These are phyloP conservation scores for Campaea margaritaria DNA, from an alignment of 2,888 invertebrate species.

Conservation along the genomic window DNA sequence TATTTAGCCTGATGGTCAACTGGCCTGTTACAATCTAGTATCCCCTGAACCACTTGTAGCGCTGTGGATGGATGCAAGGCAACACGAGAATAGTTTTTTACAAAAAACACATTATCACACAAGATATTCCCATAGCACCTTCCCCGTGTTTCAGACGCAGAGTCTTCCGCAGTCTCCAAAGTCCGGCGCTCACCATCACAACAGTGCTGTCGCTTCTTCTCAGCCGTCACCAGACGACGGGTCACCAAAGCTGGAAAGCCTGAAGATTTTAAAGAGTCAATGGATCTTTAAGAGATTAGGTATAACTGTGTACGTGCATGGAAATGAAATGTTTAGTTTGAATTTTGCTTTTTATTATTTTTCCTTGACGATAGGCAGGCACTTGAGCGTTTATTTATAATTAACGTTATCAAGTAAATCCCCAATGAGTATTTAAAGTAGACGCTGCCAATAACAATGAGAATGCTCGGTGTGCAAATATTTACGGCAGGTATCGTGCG, in stretches of 20 bases:
- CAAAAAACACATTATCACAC: neutral
- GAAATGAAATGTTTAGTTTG: conserved; percentile 34
- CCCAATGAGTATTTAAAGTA: conserved; percentile 35
- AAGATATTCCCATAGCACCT: neutral
- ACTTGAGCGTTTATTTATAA: neutral
- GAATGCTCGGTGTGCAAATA: conserved; percentile 27
- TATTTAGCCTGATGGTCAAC: no score
- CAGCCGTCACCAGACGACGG: no score
- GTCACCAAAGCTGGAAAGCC: no score
- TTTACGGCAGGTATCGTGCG: conserved; percentile 32
- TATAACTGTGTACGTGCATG: conserved; percentile 31
- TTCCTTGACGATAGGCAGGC: conserved; percentile 1
- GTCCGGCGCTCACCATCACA: neutral
- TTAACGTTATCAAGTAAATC: conserved; percentile 13
- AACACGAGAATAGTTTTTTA: neutral
- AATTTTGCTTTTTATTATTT: conserved; percentile 36
- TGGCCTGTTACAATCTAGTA: no score
- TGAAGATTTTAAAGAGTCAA: neutral
- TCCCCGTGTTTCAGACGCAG: conserved; percentile 24
- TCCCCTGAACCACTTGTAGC: no score
- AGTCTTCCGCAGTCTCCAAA: no score
- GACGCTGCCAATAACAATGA: conserved; percentile 27
- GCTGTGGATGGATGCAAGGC: no score
- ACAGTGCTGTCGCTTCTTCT: no score
- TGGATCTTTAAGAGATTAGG: conserved; percentile 8